Conservation (phyloP, 2,113 vertebrate genomes). For the Nibea albiflora region DNA sequence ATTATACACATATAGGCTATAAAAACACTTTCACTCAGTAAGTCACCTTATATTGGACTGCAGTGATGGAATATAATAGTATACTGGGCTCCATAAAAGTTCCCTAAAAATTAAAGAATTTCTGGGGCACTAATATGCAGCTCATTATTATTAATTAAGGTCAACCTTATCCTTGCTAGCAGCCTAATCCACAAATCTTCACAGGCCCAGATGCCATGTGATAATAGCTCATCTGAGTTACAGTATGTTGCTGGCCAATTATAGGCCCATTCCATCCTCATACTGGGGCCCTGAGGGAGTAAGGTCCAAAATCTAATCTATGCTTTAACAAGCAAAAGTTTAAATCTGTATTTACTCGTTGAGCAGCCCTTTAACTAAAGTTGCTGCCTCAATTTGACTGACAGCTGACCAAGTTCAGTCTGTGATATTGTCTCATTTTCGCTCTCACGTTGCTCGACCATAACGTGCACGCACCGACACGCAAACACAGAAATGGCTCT, state of each 20-base stretch:
- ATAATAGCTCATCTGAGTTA: slow-evolving; percentile 41
- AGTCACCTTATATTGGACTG: slow-evolving; percentile 1
- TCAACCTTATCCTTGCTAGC: slow-evolving; percentile 47
- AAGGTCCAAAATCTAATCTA: slow-evolving; percentile 36
- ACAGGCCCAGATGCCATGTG: slow-evolving; percentile 31
- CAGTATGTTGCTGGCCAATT: slow-evolving; percentile 60
- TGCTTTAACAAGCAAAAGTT: slow-evolving; percentile 67
- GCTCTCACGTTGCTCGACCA: not conserved
- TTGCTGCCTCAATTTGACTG: slow-evolving; percentile 28
- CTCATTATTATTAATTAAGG: slow-evolving; percentile 68
- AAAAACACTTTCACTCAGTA: not conserved
- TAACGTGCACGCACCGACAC: not conserved
- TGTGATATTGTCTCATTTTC: slow-evolving; percentile 4
- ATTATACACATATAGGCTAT: not conserved
- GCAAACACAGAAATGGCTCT: slow-evolving; percentile 27
- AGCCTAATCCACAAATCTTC: slow-evolving; percentile 59
- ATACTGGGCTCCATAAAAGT: slow-evolving; percentile 23
- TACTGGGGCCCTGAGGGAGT: slow-evolving; percentile 46
- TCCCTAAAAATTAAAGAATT: slow-evolving; percentile 34
- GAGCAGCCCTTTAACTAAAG: slow-evolving; percentile 12
- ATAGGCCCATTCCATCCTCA: slow-evolving; percentile 20
- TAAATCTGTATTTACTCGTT: slow-evolving; percentile 41
- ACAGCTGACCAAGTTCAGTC: slow-evolving; percentile 1
- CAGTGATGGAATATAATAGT: slow-evolving; percentile 12
- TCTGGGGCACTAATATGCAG: slow-evolving; percentile 49